Percentiles rank a stretch among this genome's conserved stretches.
These are phyloP conservation scores for Clivina fossor DNA, from an alignment of 2,888 invertebrate genomes.

Conservation along the genomic window DNA sequence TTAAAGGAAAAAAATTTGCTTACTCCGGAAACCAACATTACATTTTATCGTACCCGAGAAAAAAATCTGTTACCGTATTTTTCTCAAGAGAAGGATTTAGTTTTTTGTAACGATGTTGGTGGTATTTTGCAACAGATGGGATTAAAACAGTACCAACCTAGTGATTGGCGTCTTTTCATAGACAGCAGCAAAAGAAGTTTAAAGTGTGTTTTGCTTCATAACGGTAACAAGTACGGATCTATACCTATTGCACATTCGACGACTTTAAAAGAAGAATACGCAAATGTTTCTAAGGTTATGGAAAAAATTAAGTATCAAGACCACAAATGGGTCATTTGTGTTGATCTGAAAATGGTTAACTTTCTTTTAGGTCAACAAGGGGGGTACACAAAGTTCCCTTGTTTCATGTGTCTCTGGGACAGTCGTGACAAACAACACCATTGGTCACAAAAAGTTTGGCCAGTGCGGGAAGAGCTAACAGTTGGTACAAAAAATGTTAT, in stretches of 20 bases:
- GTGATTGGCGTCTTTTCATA: constrained; percentile 40
- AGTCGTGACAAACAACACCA: constrained; percentile 34
- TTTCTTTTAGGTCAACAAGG: constrained; percentile 25
- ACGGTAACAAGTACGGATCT: constrained; percentile 36
- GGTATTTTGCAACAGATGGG: constrained; percentile 33
- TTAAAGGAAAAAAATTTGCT: constrained; percentile 38
- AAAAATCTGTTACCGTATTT: constrained; percentile 32
- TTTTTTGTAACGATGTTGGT: constrained; percentile 35
- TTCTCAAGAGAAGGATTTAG: constrained; percentile 33
- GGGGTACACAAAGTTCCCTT: constrained; percentile 30
- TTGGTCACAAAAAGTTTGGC: constrained; percentile 34
- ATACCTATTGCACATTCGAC: constrained; percentile 36
- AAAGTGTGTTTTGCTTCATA: constrained; percentile 38
- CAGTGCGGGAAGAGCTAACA: constrained; percentile 22
- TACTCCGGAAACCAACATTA: constrained; percentile 21
- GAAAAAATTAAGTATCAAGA: constrained; percentile 33
- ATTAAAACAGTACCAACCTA: constrained; percentile 34
- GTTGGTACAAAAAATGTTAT: constrained; percentile 35
- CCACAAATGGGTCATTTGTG: constrained; percentile 15
- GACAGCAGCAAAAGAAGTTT: constrained; percentile 38
- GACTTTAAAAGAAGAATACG: constrained; percentile 35
- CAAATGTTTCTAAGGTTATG: constrained; percentile 24
- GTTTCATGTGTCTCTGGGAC: constrained; percentile 38
- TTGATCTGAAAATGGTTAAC: constrained; percentile 32
- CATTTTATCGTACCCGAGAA: constrained; percentile 34